Conservation (phyloP, 2,797 vertebrate species). For the Aplochiton taeniatus region DNA sequence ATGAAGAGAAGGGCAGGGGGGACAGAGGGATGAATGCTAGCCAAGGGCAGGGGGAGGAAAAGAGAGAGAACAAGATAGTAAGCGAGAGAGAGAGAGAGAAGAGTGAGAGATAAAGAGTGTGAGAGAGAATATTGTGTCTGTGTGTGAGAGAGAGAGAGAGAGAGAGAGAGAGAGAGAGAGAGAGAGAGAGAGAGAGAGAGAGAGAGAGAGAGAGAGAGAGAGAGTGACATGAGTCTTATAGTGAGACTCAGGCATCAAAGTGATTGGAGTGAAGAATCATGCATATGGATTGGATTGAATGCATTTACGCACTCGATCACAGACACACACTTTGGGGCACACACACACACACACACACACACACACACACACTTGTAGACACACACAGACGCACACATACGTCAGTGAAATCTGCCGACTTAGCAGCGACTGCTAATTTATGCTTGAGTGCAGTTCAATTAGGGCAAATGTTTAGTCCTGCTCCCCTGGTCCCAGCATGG, state of each 20-base stretch:
- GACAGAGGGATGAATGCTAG: too few relatives aligned
- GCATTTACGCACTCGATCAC: not conserved
- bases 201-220: not conserved
- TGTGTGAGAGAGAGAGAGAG: not conserved
- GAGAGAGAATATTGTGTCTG: not conserved
- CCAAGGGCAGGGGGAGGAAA: too few relatives aligned
- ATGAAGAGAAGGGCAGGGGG: too few relatives aligned
- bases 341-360: too few relatives aligned
- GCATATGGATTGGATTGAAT: not conserved
- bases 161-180: too few relatives aligned
- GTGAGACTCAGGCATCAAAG: slow-evolving; percentile 3
- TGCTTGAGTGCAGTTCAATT: slow-evolving; percentile 65
- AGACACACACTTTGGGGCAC: not conserved
- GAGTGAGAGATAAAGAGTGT: not conserved
- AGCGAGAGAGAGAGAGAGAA: not conserved
- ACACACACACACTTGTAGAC: not conserved
- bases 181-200: not conserved
- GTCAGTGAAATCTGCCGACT: slow-evolving; percentile 48
- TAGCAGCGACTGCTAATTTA: slow-evolving; percentile 59
- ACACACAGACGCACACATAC: slow-evolving; percentile 13
- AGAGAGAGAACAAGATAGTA: too few relatives aligned
- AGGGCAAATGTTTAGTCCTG: slow-evolving; percentile 57
- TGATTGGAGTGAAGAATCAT: slow-evolving; percentile 46
- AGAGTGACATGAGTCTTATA: not conserved
- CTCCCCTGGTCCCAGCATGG: slow-evolving; percentile 18